Percentiles rank a stretch among this genome's conserved stretches.
These are phyloP conservation scores for Trogon melanurus DNA, from an alignment of 2,113 vertebrate genomes.

Conservation along the genomic window DNA sequence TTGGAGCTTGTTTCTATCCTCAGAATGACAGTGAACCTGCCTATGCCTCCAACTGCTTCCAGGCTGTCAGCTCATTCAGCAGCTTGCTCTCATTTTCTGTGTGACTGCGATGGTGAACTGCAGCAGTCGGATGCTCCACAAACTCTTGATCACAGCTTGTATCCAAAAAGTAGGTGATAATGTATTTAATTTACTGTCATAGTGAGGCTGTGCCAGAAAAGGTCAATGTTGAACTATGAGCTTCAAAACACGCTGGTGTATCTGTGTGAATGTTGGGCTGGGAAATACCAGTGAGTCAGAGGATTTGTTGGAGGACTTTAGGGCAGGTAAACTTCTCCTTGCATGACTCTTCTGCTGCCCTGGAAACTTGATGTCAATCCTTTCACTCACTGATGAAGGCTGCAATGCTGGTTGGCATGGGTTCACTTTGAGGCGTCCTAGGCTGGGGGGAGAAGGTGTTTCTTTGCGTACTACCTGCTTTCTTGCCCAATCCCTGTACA, in stretches of 20 bases:
- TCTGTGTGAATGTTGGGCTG: neutral
- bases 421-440: neutral
- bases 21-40: neutral
- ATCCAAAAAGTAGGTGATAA: neutral
- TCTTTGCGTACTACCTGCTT: neutral
- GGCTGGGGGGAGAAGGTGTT: neutral
- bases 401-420: accelerated
- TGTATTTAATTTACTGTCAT: neutral
- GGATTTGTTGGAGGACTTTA: neutral
- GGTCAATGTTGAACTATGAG: neutral
- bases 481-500: neutral
- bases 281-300: neutral
- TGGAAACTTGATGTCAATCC: neutral
- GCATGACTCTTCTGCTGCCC: accelerated
- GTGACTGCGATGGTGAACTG: neutral
- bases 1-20: neutral
- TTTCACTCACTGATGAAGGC: neutral
- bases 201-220: neutral
- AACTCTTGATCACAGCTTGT: neutral
- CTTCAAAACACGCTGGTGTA: neutral
- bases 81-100: neutral
- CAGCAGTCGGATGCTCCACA: neutral
- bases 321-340: neutral
- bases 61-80: neutral
- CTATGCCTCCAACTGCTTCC: neutral